A percentile compares a stretch with the other conserved stretches of the same genome.
Evolutionary conservation across 2,797 vertebrate genomes (phyloP).

Genomic region (Streptopelia turtur): DNA sequence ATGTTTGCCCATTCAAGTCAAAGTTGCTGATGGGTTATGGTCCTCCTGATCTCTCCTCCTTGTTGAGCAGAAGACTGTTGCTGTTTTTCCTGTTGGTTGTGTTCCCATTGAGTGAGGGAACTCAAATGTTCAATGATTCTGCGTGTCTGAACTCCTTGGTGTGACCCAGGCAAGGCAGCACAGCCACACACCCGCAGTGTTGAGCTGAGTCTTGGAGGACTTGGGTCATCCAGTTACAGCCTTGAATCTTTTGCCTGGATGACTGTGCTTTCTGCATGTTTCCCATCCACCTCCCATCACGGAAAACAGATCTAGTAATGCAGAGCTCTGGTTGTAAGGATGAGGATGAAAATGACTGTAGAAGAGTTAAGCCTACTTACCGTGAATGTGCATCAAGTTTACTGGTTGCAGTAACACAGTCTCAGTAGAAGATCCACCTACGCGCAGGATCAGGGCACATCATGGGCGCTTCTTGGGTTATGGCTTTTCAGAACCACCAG

Average conservation of each 20-base stretch:
- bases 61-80: neutral
- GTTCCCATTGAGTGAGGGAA: neutral
- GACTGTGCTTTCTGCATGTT: neutral
- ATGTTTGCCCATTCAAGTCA: neutral
- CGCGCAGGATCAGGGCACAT: neutral
- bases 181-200: neutral
- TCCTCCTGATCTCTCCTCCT: neutral
- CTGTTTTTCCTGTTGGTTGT: neutral
- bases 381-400: neutral
- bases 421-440: neutral
- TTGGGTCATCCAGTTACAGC: neutral
- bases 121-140: neutral
- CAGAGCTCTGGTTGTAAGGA: neutral
- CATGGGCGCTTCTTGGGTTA: fast-evolving
- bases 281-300: neutral
- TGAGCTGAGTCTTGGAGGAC: neutral
- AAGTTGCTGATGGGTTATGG: neutral
- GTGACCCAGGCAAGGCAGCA: neutral
- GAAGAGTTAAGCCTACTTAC: neutral
- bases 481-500: neutral
- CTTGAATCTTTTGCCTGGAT: neutral
- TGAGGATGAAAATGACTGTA: neutral
- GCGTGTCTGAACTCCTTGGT: neutral
- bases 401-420: neutral
- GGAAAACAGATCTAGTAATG: neutral